Conservation (phyloP, 1,140 invertebrate genomes). For the Drosophila burlai region DNA sequence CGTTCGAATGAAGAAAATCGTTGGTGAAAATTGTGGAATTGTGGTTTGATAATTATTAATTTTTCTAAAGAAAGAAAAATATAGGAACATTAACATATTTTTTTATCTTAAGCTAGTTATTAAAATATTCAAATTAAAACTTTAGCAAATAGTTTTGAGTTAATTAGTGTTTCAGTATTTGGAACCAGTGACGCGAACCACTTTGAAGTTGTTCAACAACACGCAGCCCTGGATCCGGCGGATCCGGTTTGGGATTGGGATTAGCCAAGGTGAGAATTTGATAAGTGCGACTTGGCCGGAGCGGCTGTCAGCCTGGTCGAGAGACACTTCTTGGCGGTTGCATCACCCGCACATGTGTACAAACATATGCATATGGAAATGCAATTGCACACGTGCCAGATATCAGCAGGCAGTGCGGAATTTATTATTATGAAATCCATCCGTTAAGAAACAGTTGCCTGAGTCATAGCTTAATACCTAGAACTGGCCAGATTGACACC, state of each 20-base stretch:
- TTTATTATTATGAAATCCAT: constrained; percentile 34
- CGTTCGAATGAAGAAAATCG: background rate
- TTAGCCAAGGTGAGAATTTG: constrained; percentile 42
- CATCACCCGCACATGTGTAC: constrained; percentile 5
- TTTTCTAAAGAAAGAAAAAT: background rate
- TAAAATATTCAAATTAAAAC: background rate
- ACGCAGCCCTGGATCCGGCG: constrained; percentile 5
- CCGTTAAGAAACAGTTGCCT: constrained; percentile 42
- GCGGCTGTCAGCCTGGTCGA: background rate
- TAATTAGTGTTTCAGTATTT: background rate
- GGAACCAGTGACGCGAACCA: background rate
- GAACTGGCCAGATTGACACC: constrained; percentile 13
- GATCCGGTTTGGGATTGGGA: constrained; percentile 56
- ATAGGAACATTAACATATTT: background rate
- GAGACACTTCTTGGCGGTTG: constrained; percentile 21
- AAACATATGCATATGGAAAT: constrained; percentile 21
- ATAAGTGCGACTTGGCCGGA: constrained; percentile 8
- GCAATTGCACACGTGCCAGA: constrained; percentile 43
- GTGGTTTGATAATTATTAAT: background rate
- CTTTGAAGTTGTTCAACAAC: background rate
- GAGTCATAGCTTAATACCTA: constrained; percentile 29
- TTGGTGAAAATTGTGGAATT: background rate
- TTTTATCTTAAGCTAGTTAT: too few species aligned
- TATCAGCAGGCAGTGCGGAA: constrained; percentile 10
- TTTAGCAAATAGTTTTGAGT: background rate